Evolutionary conservation across 2,113 vertebrate species (phyloP), one percentile per base, ranked within the genome.

Genomic region (Oreocharis arfaki): DNA sequence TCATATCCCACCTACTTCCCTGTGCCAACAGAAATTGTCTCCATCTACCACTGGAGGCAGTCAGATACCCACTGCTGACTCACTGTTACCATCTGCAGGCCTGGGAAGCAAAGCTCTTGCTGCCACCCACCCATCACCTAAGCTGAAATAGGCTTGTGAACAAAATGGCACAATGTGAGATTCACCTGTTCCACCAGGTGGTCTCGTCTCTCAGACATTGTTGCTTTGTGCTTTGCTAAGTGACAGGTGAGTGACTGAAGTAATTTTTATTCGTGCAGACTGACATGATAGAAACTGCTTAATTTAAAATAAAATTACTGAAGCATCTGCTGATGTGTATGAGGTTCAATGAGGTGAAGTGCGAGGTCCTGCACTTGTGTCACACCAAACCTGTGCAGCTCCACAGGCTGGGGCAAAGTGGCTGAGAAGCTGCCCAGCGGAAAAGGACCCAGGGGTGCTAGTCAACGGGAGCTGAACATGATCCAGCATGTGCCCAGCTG

Each of bases 61-160:
- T 20, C 89, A 93, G 70, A 69, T 87, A 65, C 67, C 53, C 50
- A n/a, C 60, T 75, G 42, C 87, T 97, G 94, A 94, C 33, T 91
- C 65, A 83, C 24, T 75, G 53, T 68, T 61, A 49, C 73, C 68
- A 60, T 69, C 80, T 70, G 86, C 2, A 8, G 35, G 55, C 33
- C 67, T 41, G 22, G 75, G 46, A 60, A 86, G 46, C 53, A 73
- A 73, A 90, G 22, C 56, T 89, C 61, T 53, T 69, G 60, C 44
- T 69, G 8, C 59, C 82, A 41, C 57, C 75, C 55, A 28, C 41
- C 46, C 56, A 21, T 82, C 46, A 23, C 42, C 60, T 59, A 19
- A 74, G 52, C 35, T 61, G 65, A 77, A 93, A 61, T 20, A 84
- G 8, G 15, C 13, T 81, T 81, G 24, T 33, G 53, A 67, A 33